Conservation (phyloP, 2,113 vertebrate genomes). For the Scolopax mira region DNA sequence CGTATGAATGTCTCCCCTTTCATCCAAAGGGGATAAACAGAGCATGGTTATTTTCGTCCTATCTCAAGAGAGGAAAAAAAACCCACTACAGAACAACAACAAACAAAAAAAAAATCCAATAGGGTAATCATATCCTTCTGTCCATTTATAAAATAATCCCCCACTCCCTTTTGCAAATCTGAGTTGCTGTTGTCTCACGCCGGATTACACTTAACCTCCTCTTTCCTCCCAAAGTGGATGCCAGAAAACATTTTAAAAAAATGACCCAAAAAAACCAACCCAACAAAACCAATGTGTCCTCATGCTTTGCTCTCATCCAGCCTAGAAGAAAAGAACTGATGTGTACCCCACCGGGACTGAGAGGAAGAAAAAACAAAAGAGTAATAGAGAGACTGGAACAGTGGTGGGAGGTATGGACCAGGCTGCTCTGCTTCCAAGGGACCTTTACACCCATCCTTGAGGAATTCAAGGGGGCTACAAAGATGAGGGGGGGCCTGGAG, state of each 20-base stretch:
- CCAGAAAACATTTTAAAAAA: not conserved
- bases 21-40: conserved; percentile 25
- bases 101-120: no score
- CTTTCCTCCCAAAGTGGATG: not conserved
- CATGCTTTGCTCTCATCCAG: not conserved
- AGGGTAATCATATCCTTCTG: not conserved
- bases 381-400: not conserved
- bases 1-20: not conserved
- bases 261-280: not conserved
- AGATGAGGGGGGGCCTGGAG: no score
- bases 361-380: rapidly evolving
- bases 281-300: rapidly evolving
- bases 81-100: not conserved
- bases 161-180: not conserved
- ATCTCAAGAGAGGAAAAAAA: not conserved
- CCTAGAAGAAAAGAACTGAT: not conserved
- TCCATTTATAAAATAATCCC: not conserved
- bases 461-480: no score
- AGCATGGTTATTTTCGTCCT: conserved; percentile 17
- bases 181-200: not conserved
- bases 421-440: not conserved
- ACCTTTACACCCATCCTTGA: not conserved
- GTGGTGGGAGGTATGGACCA: not conserved
- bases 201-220: not conserved
- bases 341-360: rapidly evolving